A percentile compares a stretch with the other conserved stretches of the same genome.
Conservation (phyloP, 2,113 vertebrate species). For the Cochlearius cochlearius region DNA sequence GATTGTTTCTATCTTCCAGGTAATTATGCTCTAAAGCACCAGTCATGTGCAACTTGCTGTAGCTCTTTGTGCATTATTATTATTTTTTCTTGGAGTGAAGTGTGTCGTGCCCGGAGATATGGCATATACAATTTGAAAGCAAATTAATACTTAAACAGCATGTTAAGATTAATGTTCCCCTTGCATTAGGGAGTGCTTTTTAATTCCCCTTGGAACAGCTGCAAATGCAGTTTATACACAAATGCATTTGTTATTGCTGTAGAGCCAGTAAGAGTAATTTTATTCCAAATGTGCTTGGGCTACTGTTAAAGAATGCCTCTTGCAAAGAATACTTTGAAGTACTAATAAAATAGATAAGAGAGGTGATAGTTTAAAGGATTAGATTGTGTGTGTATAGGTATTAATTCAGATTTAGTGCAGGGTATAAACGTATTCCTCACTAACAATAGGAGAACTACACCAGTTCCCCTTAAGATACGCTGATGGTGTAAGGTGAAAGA, state of each 20-base stretch:
- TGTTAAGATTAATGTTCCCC: slow-evolving; percentile 1
- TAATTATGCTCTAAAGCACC: background rate
- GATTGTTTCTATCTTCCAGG: background rate
- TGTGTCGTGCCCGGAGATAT: background rate
- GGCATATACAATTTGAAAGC: background rate
- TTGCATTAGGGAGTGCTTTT: background rate
- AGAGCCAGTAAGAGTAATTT: background rate
- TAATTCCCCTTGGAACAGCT: background rate
- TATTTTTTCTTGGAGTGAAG: background rate
- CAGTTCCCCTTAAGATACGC: background rate
- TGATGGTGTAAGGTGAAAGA: background rate
- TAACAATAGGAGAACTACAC: background rate
- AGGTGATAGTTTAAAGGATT: background rate
- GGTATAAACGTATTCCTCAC: background rate
- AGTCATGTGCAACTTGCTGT: background rate
- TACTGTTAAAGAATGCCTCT: background rate
- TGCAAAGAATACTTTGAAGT: slow-evolving; percentile 9
- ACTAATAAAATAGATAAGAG: background rate
- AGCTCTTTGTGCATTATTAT: background rate
- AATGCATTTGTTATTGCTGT: background rate
- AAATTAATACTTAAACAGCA: slow-evolving; percentile 10
- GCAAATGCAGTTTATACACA: slow-evolving; percentile 22
- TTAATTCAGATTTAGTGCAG: background rate
- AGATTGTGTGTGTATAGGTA: background rate
- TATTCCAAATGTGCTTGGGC: background rate